phyloP scores from a whole-genome alignment of 2,888 invertebrate genomes.

The Euplexia lucipara region DNA sequence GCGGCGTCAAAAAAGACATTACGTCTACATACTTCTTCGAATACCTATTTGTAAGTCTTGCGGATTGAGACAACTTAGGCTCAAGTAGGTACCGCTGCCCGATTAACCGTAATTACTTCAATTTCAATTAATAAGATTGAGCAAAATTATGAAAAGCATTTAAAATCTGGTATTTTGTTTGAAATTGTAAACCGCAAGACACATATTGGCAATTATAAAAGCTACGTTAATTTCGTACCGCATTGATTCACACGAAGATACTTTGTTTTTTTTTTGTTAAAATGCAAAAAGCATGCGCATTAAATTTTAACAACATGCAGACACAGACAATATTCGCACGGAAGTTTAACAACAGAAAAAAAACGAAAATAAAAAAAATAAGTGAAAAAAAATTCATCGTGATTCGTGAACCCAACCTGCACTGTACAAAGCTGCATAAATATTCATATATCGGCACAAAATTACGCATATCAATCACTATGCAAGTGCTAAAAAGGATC shows the following conservation, averaged over 20 bases:
- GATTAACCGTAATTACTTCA: slow-evolving; percentile 33
- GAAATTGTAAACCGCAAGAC: slow-evolving; percentile 14
- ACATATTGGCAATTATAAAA: slow-evolving; percentile 3
- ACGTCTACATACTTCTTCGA: slow-evolving; percentile 10
- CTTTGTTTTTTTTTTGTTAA: not conserved
- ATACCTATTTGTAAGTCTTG: slow-evolving; percentile 7
- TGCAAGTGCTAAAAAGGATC: slow-evolving; percentile 85
- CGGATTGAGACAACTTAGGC: slow-evolving; percentile 37
- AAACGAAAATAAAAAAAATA: slow-evolving; percentile 62
- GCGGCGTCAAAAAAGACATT: slow-evolving; percentile 20
- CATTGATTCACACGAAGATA: slow-evolving; percentile 27
- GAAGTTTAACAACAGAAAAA: slow-evolving; percentile 73
- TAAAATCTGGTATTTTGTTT: slow-evolving; percentile 21
- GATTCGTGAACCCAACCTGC: slow-evolving; percentile 81
- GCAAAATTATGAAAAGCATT: slow-evolving; percentile 29
- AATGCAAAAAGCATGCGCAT: slow-evolving; percentile 3
- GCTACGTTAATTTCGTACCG: not conserved
- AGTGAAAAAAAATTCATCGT: slow-evolving; percentile 31
- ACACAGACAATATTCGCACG: slow-evolving; percentile 80
- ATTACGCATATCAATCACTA: slow-evolving; percentile 90
- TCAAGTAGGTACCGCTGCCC: slow-evolving; percentile 1
- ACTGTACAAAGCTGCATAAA: slow-evolving; percentile 83
- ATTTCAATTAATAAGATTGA: slow-evolving; percentile 25
- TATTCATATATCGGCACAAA: slow-evolving; percentile 85
- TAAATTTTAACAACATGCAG: slow-evolving; percentile 30